A percentile compares a stretch with the other conserved stretches of the same genome.
Conservation (phyloP, 2,113 vertebrate species). For the Istiophorus platypterus region DNA sequence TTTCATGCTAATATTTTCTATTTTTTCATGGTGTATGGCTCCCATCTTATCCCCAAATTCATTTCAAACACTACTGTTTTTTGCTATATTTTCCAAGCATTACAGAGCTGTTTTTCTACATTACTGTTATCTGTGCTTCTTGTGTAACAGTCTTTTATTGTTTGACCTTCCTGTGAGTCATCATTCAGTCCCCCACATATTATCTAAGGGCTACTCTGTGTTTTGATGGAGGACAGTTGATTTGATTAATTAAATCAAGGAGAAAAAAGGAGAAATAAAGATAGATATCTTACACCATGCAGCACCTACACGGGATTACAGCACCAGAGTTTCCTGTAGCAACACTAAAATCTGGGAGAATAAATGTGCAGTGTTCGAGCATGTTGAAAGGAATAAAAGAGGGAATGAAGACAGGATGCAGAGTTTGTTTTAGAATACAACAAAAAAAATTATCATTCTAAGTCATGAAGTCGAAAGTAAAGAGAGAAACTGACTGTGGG, state of each 20-base stretch:
- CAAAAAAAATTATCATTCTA: neutral
- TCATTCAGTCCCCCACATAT: conserved; percentile 34
- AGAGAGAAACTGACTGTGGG: conserved; percentile 18
- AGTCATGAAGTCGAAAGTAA: conserved; percentile 17
- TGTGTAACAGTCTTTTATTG: conserved; percentile 50
- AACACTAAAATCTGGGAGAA: neutral
- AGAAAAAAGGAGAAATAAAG: conserved; percentile 20
- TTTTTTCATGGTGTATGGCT: neutral
- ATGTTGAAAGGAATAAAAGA: neutral
- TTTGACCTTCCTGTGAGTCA: conserved; percentile 51
- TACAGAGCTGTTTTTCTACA: neutral
- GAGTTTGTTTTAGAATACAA: neutral
- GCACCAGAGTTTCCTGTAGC: neutral
- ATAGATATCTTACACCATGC: conserved; percentile 18
- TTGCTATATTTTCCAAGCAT: conserved; percentile 4
- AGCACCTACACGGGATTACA: neutral
- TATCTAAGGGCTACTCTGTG: conserved; percentile 29
- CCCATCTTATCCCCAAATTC: neutral
- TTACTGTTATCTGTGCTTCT: conserved; percentile 31
- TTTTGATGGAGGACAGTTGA: conserved; percentile 25
- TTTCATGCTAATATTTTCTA: no score
- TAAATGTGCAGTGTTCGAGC: neutral
- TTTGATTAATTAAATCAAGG: conserved; percentile 18
- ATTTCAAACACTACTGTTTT: neutral
- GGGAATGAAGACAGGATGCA: neutral